A percentile compares a stretch with the other conserved stretches of the same genome.
phyloP scores from a whole-genome alignment of 2,888 invertebrate genomes.

The Chalcis sispes region DNA sequence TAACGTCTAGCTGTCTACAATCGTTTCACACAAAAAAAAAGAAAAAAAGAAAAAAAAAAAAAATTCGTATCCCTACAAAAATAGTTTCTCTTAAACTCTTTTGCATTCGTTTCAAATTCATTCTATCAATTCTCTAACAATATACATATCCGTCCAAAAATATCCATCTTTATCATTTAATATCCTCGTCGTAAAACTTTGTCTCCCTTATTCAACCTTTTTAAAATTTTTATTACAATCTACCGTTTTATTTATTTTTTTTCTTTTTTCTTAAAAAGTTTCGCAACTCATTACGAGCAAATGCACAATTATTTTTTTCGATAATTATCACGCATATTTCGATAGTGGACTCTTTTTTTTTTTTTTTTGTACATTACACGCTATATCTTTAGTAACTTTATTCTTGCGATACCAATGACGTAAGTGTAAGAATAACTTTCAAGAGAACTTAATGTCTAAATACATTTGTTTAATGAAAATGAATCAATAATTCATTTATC shows the following conservation, averaged over 20 bases:
- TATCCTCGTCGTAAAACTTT: not conserved
- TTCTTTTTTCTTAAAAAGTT: too few relatives aligned
- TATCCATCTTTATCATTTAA: conserved; percentile 23
- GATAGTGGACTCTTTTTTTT: conserved; percentile 33
- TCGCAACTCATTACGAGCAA: conserved; percentile 1
- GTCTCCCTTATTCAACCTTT: conserved; percentile 7
- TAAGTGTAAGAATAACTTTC: too few relatives aligned
- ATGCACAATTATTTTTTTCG: conserved; percentile 20
- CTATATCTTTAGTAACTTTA: too few relatives aligned
- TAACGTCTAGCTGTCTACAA: too few relatives aligned
- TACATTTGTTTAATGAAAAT: too few relatives aligned
- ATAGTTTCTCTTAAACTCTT: conserved; percentile 1
- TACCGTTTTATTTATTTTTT: too few relatives aligned
- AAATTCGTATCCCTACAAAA: conserved; percentile 13
- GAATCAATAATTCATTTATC: too few relatives aligned
- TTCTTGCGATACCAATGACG: too few relatives aligned
- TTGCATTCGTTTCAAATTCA: not conserved
- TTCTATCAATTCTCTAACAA: conserved; percentile 13
- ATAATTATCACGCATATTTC: conserved; percentile 45
- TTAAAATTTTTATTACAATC: conserved; percentile 30
- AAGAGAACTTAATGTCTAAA: too few relatives aligned
- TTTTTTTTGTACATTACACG: too few relatives aligned
- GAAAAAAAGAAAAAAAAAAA: conserved; percentile 3
- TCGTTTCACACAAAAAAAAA: not conserved
- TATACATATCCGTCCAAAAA: conserved; percentile 43